Conservation (phyloP, 1,140 invertebrate genomes). For the Lepidurus couesii region DNA sequence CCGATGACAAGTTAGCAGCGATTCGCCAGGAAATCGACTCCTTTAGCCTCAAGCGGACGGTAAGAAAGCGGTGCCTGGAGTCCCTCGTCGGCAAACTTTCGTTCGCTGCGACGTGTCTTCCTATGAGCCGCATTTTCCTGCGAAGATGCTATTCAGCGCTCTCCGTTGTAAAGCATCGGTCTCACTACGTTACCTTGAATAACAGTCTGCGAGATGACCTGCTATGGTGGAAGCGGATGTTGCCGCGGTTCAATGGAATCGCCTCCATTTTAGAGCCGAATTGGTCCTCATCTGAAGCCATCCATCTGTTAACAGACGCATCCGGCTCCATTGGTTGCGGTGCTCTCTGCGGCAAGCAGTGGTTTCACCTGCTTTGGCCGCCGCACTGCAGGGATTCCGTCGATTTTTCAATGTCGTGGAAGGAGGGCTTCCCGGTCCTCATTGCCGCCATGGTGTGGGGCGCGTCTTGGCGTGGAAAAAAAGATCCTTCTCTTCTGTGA, state of each 20-base stretch:
- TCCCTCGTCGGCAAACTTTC: neutral
- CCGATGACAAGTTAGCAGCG: neutral
- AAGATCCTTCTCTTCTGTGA: neutral
- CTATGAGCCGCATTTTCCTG: neutral
- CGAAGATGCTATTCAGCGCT: neutral
- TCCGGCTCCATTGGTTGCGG: conserved; percentile 1
- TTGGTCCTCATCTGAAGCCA: neutral
- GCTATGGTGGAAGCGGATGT: neutral
- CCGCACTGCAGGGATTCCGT: neutral
- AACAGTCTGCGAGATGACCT: neutral
- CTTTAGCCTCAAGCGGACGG: neutral
- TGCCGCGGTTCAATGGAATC: neutral
- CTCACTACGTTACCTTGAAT: neutral
- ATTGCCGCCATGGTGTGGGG: conserved; percentile 2
- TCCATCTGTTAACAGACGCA: neutral
- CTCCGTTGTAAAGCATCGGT: neutral
- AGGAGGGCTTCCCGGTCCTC: conserved; percentile 21
- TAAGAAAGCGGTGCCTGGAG: neutral
- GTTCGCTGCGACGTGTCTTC: neutral
- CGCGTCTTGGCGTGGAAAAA: neutral
- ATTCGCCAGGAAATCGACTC: neutral
- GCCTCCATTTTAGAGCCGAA: neutral
- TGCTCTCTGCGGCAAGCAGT: neutral
- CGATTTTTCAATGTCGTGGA: neutral
- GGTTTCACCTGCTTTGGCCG: neutral